Evolutionary conservation across 2,888 invertebrate genomes (phyloP).

Genomic region (Thalpophila matura): DNA sequence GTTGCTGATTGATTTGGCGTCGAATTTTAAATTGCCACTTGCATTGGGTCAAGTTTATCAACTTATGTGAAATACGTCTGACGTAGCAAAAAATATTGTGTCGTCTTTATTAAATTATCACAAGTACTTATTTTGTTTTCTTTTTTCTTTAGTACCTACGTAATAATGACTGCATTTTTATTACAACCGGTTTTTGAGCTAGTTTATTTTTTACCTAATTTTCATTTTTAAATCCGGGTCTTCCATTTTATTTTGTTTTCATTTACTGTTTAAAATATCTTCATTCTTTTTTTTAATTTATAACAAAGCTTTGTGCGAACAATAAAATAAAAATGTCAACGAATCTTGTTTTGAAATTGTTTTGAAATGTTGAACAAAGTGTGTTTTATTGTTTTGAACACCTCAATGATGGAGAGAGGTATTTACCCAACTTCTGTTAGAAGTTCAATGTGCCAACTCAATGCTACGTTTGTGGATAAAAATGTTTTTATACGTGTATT

Average conservation of each 20-base stretch:
- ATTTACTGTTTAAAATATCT: not conserved
- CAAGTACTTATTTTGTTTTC: not conserved
- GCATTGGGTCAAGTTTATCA: constrained; percentile 71
- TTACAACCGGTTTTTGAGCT: too few species aligned
- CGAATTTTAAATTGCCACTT: constrained; percentile 54
- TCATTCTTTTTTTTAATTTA: not conserved
- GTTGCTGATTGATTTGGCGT: constrained; percentile 51
- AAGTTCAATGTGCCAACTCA: constrained; percentile 6
- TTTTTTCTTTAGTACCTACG: too few species aligned
- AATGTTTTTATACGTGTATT: not conserved
- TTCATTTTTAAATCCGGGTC: too few species aligned
- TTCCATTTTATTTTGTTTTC: constrained; percentile 1
- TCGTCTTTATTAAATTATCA: constrained; percentile 10
- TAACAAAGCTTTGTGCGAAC: not conserved
- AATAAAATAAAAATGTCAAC: constrained; percentile 1
- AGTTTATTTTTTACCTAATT: too few species aligned
- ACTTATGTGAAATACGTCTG: constrained; percentile 58
- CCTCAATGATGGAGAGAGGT: not conserved
- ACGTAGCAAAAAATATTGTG: constrained; percentile 15
- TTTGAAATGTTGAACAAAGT: not conserved
- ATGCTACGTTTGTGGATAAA: not conserved
- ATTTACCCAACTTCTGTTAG: not conserved
- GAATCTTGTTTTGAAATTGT: not conserved
- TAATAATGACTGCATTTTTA: too few species aligned
- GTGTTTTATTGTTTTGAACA: constrained; percentile 1